Evolutionary conservation across 2,113 vertebrate genomes (phyloP), one percentile per base, ranked within the genome.

Genomic region (Sapajus apella): DNA sequence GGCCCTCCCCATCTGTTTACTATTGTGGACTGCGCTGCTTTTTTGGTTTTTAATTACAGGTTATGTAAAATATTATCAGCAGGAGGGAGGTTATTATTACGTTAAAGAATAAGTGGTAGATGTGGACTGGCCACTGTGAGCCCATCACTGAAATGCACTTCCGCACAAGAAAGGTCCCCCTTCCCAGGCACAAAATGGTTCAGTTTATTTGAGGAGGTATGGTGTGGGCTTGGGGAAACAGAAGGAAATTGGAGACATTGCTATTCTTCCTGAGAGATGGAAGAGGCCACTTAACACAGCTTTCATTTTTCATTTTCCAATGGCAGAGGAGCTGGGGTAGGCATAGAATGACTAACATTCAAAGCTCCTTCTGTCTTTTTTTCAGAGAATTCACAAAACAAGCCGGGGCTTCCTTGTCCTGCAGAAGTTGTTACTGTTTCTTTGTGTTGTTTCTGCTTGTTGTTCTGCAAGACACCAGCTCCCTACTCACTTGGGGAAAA

Each of bases 131-230:
- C 45, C 66, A 7, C 56, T 0, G 0, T 0, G 0, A 82, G 11
- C 84, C 35, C 16, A 30, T 16, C 8, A 14, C 64, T 50, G 1
- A 18, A 3, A 55, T 27, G 13, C 11, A 7, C 68, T 14, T 75
- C 47, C 35, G n/a, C 1, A 0, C 17, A 1, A 0, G 3, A 18
- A n/a, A 68, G n/a, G 17, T 7, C 37, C 30, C 30, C 1, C 3
- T 0, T 9, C 14, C n/a, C 2, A 2, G 12, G 35, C 37, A 84
- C 86, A 76, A 55, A 20, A 11, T 16, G 1, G 1, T 40, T 82
- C 30, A 0, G 0, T 76, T 17, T 56, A 25, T 82, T 52, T 79
- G 21, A 35, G 73, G 55, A 72, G 37, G 0, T 21, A 35, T 21
- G 20, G 18, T 7, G 6, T 45, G 47, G 77, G 35, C 84, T 30